A percentile compares a stretch with the other conserved stretches of the same genome.
phyloP scores from a whole-genome alignment of 2,888 invertebrate species.

The Lypha dubia region DNA sequence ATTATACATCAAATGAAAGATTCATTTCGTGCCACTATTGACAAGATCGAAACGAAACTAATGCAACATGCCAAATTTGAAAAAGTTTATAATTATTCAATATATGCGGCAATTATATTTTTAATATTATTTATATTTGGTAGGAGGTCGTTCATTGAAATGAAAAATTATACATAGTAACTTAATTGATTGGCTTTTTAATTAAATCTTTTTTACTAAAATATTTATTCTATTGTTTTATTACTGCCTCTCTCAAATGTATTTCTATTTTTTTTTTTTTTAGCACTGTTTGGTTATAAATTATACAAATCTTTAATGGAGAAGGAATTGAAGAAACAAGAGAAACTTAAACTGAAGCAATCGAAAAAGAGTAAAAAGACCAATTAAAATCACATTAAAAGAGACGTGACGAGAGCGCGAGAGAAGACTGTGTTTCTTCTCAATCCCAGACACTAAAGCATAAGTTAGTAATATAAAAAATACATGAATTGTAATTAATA shows the following conservation, averaged over 20 bases:
- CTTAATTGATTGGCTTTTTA: not conserved
- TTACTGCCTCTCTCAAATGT: not conserved
- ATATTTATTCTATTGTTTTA: slow-evolving; percentile 15
- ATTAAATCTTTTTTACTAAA: not conserved
- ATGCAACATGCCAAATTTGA: slow-evolving; percentile 76
- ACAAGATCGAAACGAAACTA: slow-evolving; percentile 77
- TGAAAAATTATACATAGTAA: not conserved
- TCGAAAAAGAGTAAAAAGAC: slow-evolving; percentile 89
- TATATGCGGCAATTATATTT: slow-evolving; percentile 77
- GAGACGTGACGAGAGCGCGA: not conserved
- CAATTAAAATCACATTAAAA: slow-evolving; percentile 73
- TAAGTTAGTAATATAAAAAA: slow-evolving; percentile 44
- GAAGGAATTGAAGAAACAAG: slow-evolving; percentile 90
- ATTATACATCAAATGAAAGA: slow-evolving; percentile 79
- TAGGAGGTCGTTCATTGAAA: slow-evolving; percentile 71
- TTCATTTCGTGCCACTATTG: slow-evolving; percentile 77
- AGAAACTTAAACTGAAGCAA: slow-evolving; percentile 91
- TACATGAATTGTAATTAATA: slow-evolving; percentile 41
- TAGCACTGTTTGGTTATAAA: slow-evolving; percentile 94
- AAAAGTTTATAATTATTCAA: slow-evolving; percentile 78
- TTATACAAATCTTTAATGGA: slow-evolving; percentile 91
- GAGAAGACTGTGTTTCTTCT: slow-evolving; percentile 33
- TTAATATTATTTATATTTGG: slow-evolving; percentile 78
- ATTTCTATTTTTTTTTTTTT: slow-evolving; percentile 81
- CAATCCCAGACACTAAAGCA: slow-evolving; percentile 39